Conservation (phyloP, 2,797 vertebrate species). For the Linurgus olivaceus region DNA sequence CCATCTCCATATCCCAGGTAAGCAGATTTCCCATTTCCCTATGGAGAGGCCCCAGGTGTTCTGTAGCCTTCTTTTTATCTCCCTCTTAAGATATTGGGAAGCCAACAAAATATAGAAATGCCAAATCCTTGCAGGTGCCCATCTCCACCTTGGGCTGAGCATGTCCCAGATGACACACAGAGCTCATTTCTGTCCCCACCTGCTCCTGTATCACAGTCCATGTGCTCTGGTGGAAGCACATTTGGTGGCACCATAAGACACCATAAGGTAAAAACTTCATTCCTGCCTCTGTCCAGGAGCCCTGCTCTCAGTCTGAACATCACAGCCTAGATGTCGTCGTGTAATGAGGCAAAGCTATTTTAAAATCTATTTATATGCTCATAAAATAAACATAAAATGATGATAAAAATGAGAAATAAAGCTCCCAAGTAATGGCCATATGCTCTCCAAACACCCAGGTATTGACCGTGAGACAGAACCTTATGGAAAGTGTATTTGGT, state of each 20-base stretch:
- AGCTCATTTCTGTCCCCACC: neutral
- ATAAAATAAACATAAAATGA: neutral
- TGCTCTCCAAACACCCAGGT: neutral
- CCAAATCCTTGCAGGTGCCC: neutral
- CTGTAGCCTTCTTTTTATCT: neutral
- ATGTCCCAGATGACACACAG: rapidly evolving
- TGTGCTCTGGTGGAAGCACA: neutral
- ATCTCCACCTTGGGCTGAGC: neutral
- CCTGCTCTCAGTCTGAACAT: neutral
- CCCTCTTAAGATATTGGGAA: neutral
- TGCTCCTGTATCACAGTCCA: neutral
- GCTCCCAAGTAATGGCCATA: neutral
- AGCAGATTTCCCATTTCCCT: neutral
- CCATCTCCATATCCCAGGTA: neutral
- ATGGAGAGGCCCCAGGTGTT: neutral
- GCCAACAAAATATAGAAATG: rapidly evolving
- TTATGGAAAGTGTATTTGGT: neutral
- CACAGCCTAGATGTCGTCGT: rapidly evolving
- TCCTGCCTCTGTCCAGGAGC: neutral
- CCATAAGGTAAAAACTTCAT: neutral
- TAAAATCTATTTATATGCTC: neutral
- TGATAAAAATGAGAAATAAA: neutral
- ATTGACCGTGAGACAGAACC: rapidly evolving
- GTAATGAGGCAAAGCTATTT: neutral
- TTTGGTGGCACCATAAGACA: neutral